These are phyloP conservation scores for Phyllostomus discolor DNA, from an alignment of 2,113 vertebrate genomes.

Conservation along the genomic window DNA sequence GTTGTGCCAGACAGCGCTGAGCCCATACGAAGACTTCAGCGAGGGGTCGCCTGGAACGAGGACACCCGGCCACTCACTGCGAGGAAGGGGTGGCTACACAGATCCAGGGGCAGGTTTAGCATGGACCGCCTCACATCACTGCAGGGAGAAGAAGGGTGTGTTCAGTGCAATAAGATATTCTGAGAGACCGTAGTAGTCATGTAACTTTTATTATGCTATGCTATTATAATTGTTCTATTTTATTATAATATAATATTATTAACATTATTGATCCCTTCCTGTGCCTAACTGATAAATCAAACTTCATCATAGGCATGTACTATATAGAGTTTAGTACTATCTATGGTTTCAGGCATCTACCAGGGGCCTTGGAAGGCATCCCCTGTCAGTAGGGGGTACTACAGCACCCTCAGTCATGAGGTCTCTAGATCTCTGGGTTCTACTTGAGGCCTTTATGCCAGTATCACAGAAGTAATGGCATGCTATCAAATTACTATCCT, in stretches of 20 bases:
- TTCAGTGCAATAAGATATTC: neutral
- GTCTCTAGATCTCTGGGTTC: neutral
- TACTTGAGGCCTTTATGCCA: neutral
- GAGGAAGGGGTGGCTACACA: neutral
- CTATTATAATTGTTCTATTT: neutral
- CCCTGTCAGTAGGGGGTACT: neutral
- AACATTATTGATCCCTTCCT: neutral
- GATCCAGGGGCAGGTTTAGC: too few relatives aligned
- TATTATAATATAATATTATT: neutral
- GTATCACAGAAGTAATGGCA: neutral
- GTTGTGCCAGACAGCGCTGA: neutral
- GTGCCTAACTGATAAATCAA: neutral
- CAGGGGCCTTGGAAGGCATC: neutral
- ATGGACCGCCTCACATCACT: neutral
- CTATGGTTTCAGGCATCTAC: neutral
- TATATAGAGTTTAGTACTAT: neutral
- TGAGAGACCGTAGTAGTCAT: neutral
- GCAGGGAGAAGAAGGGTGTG: neutral
- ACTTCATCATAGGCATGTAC: neutral
- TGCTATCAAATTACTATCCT: neutral
- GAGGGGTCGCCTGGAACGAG: neutral
- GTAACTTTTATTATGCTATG: neutral
- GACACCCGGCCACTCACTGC: neutral
- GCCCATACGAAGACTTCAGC: neutral
- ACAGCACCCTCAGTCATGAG: neutral